phyloP scores from a whole-genome alignment of 2,888 invertebrate genomes.

The Cinara cedri region DNA sequence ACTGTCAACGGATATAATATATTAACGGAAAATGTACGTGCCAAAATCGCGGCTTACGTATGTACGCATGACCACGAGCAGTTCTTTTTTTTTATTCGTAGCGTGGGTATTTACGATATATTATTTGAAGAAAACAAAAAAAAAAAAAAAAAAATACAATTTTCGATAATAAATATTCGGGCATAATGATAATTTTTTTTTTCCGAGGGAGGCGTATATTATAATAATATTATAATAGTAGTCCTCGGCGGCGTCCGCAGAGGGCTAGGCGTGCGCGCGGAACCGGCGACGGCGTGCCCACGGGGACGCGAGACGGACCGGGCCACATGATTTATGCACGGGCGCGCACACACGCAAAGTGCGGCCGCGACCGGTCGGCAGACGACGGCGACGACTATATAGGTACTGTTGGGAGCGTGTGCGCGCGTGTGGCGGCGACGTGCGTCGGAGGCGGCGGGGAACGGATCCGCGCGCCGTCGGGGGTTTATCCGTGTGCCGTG shows the following conservation, averaged over 20 bases:
- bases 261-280: constrained; percentile 20
- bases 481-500: constrained; percentile 57
- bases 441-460: constrained; percentile 37
- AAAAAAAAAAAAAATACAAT: no score
- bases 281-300: constrained; percentile 1
- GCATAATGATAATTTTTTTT: no score
- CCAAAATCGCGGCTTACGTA: no score
- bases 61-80: no score
- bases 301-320: background rate
- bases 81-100: no score
- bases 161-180: no score
- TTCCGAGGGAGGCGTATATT: background rate
- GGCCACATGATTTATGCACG: constrained; percentile 40
- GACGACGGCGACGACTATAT: constrained; percentile 6
- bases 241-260: background rate
- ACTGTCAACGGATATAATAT: no score
- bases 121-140: no score
- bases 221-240: background rate
- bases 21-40: no score
- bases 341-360: constrained; percentile 20
- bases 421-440: constrained; percentile 42
- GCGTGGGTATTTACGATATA: no score
- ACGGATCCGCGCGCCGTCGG: constrained; percentile 56
- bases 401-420: constrained; percentile 14
- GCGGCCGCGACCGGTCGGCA: constrained; percentile 43